Evolutionary conservation across 2,888 invertebrate species (phyloP).

Genomic region (Drosophila paramelanica): DNA sequence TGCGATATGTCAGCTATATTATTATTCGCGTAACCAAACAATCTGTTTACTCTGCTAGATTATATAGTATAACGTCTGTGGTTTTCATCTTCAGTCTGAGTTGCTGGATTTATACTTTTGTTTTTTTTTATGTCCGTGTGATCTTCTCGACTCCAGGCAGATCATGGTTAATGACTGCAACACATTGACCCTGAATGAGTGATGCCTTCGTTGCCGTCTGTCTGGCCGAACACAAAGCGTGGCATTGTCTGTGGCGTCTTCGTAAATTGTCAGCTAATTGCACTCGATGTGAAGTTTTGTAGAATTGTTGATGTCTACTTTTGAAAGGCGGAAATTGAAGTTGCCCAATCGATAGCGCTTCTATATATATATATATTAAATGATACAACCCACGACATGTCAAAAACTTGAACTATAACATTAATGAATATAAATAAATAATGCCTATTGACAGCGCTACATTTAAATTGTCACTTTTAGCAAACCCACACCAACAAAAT

Average conservation of each 20-base stretch:
- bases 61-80: constrained; percentile 21
- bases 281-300: constrained; percentile 14
- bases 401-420: constrained; percentile 40
- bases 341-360: too few relatives aligned
- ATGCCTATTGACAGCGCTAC: constrained; percentile 68
- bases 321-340: constrained; percentile 58
- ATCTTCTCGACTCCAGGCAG: constrained; percentile 14
- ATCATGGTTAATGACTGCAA: constrained; percentile 49
- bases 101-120: constrained; percentile 3
- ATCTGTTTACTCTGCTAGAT: constrained; percentile 40
- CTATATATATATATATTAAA: constrained; percentile 5
- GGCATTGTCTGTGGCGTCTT: constrained; percentile 65
- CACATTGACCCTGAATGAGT: constrained; percentile 72
- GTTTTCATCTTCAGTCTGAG: constrained; percentile 41
- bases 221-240: constrained; percentile 50
- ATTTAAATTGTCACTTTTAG: constrained; percentile 68
- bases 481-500: constrained; percentile 11
- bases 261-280: constrained; percentile 63
- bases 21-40: constrained; percentile 55
- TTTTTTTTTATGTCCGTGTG: constrained; percentile 37
- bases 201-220: constrained; percentile 9
- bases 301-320: constrained; percentile 24
- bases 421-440: constrained; percentile 21
- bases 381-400: constrained; percentile 27
- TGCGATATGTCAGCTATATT: constrained; percentile 21